Conservation (phyloP, 2,888 invertebrate genomes). For the Notodonta dromedarius region DNA sequence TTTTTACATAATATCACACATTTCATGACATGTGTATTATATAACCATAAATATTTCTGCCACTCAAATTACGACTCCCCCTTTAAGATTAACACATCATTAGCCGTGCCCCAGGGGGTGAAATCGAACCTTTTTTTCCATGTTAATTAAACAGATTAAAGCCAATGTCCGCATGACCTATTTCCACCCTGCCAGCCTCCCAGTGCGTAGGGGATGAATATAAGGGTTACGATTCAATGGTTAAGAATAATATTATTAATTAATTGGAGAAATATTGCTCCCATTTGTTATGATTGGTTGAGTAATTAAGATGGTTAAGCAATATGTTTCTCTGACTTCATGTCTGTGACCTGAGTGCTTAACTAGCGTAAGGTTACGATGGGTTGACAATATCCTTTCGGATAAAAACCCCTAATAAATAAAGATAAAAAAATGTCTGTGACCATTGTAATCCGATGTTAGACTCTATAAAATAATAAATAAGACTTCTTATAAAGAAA, state of each 20-base stretch:
- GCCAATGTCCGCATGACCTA: constrained; percentile 73
- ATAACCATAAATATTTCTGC: neutral
- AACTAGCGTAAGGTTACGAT: too few relatives aligned
- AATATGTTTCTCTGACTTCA: neutral
- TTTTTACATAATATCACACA: too few relatives aligned
- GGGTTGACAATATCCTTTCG: too few relatives aligned
- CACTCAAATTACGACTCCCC: constrained; percentile 23
- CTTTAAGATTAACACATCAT: constrained; percentile 74
- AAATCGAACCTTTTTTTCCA: constrained; percentile 75
- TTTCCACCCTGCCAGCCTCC: constrained; percentile 70
- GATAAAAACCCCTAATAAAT: too few relatives aligned
- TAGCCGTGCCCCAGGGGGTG: constrained; percentile 60
- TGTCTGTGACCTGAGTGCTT: neutral
- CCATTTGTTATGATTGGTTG: constrained; percentile 59
- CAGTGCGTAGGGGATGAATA: constrained; percentile 39
- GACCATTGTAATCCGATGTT: too few relatives aligned
- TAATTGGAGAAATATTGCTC: constrained; percentile 73
- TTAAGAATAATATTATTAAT: constrained; percentile 76
- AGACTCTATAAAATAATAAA: too few relatives aligned
- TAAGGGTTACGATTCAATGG: constrained; percentile 58
- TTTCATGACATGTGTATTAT: too few relatives aligned
- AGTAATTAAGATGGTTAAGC: constrained; percentile 20
- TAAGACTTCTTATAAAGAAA: too few relatives aligned
- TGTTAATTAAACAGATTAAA: constrained; percentile 82
- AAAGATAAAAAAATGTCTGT: too few relatives aligned